Evolutionary conservation across 2,113 vertebrate species (phyloP).

Genomic region (Gasterosteus aculeatus): DNA sequence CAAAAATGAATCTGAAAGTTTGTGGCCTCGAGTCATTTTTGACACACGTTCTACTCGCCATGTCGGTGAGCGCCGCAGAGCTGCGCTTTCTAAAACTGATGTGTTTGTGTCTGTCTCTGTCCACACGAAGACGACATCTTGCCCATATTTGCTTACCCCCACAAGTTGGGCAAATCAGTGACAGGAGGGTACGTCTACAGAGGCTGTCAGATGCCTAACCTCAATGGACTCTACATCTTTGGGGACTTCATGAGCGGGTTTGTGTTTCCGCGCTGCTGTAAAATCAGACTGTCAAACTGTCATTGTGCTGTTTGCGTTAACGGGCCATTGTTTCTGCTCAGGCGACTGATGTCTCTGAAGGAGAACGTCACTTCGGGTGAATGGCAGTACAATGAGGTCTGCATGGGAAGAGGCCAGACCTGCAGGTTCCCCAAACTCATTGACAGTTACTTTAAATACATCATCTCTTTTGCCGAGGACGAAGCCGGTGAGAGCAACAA

Average conservation of each 20-base stretch:
- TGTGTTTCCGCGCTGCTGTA: conserved; percentile 21
- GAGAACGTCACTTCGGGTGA: conserved; percentile 73
- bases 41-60: neutral
- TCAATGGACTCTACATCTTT: conserved; percentile 85
- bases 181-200: conserved; percentile 87
- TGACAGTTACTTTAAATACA: conserved; percentile 84
- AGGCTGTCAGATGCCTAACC: conserved; percentile 87
- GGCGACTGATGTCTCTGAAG: conserved; percentile 84
- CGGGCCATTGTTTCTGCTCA: conserved; percentile 49
- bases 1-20: neutral
- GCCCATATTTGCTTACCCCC: conserved; percentile 86
- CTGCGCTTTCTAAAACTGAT: neutral
- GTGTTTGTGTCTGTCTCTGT: conserved; percentile 10
- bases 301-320: neutral
- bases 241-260: conserved; percentile 89
- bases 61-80: too few species aligned
- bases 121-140: conserved; percentile 86
- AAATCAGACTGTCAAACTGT: neutral
- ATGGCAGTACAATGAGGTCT: conserved; percentile 85
- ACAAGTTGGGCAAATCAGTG: conserved; percentile 85
- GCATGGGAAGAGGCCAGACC: conserved; percentile 82
- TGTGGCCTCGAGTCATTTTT: neutral
- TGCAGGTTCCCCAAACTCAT: conserved; percentile 85
- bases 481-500: conserved; percentile 82
- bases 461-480: conserved; percentile 87